These are phyloP conservation scores for Loris lydekkerianus DNA, from an alignment of 2,797 vertebrate genomes.

Conservation along the genomic window DNA sequence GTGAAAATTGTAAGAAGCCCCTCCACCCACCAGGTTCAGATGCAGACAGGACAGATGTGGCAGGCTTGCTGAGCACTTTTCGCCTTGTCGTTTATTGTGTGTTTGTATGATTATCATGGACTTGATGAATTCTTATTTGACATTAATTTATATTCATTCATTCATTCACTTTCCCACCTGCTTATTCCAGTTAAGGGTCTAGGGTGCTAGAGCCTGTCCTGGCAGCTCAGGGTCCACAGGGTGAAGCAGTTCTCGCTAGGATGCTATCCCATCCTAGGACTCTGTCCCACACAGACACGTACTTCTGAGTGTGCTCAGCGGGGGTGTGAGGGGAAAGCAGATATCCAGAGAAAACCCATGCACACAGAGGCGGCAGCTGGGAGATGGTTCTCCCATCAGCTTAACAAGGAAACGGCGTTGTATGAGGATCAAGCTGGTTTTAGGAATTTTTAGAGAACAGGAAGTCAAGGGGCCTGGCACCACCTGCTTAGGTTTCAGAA, in stretches of 20 bases:
- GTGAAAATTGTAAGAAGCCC: neutral
- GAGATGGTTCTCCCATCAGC: too few relatives aligned
- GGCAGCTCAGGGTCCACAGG: neutral
- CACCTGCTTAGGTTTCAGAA: neutral
- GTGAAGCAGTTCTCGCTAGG: neutral
- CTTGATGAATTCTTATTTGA: neutral
- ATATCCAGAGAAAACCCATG: neutral
- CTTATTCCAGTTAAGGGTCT: neutral
- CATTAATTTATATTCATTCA: neutral
- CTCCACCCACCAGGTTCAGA: neutral
- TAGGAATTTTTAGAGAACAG: neutral
- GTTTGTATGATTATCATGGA: neutral
- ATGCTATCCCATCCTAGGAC: neutral
- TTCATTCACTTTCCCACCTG: neutral
- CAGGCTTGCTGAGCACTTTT: neutral
- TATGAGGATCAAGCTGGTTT: neutral
- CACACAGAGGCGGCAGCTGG: too few relatives aligned
- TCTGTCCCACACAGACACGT: neutral
- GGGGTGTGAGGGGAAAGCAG: neutral
- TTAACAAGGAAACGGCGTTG: neutral
- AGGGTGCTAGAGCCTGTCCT: neutral
- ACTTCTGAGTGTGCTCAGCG: neutral
- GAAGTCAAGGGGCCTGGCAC: neutral
- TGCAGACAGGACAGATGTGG: neutral
- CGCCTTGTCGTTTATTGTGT: neutral